Evolutionary conservation across 2,113 vertebrate species (phyloP), one percentile per base, ranked within the genome.

Genomic region (Trachemys scripta): DNA sequence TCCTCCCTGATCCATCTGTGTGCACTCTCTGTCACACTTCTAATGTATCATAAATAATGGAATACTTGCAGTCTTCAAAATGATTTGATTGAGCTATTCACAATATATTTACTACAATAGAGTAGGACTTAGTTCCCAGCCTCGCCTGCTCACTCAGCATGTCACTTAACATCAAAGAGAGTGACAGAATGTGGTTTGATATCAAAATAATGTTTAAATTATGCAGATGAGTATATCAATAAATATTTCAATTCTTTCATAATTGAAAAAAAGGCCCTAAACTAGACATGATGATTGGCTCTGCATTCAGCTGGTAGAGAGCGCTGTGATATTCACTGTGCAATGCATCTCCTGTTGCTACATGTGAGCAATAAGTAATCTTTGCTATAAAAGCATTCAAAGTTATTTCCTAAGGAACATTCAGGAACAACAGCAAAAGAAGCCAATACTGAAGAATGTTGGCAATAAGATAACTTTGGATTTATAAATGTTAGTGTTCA

Each of bases 31-130:
- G 69, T 76, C 82, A 51, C 65, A 38, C 31, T n/a, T 49, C 29
- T 50, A 51, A 13, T 0, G 0, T 0, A 0, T 13, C 75, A 92
- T 12, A 56, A 62, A 42, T 8, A 38, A 42, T 7, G 1, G 45
- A 80, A 47, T 2, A 10, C 59, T 54, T 0, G 0, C 11, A 27
- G 82, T 9, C 82, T 80, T 83, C 57, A 83, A 3, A 20, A n/a
- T 1, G 2, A 6, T 31, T 11, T 17, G 31, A 35, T 19, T 69
- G 16, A 69, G 2, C 4, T 7, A 38, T 35, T 31, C 51, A 45
- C 20, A 27, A 8, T 80, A 25, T 22, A 62, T n/a, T 89, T 25
- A n/a, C 38, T 65, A 54, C 57, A 54, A 45, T 3, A 79, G 51
- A 6, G 42, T 4, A 38, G 72, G 20, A 0, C 45, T 80, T 14